Evolutionary conservation across 2,113 vertebrate genomes (phyloP).

Genomic region (Castor canadensis): DNA sequence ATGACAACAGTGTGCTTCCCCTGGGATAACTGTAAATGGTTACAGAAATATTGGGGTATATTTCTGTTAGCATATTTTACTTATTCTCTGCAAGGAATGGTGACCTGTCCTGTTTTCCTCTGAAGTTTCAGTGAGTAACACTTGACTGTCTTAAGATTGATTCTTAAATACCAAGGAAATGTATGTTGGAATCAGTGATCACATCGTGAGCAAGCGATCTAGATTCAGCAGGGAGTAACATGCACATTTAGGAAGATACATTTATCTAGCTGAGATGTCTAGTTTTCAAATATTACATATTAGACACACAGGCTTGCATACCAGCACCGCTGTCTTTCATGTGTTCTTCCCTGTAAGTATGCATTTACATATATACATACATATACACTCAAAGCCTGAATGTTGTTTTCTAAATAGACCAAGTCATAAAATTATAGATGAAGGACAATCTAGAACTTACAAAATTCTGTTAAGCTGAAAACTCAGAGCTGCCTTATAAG

Average conservation of each 20-base stretch:
- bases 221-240: neutral
- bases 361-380: accelerated
- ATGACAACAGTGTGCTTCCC: neutral
- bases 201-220: neutral
- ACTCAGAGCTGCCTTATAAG: neutral
- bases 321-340: neutral
- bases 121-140: neutral
- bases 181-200: neutral
- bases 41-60: neutral
- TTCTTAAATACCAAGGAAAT: neutral
- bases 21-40: neutral
- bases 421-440: neutral
- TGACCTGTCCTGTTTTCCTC: neutral
- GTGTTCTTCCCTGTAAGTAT: neutral
- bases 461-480: neutral
- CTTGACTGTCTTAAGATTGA: neutral
- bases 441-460: neutral
- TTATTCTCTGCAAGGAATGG: neutral
- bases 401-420: neutral
- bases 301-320: neutral
- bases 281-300: neutral
- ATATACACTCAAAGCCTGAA: neutral
- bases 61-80: neutral
- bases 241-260: neutral
- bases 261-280: neutral